Conservation (phyloP, 2,797 vertebrate genomes). For the Tapirus indicus region DNA sequence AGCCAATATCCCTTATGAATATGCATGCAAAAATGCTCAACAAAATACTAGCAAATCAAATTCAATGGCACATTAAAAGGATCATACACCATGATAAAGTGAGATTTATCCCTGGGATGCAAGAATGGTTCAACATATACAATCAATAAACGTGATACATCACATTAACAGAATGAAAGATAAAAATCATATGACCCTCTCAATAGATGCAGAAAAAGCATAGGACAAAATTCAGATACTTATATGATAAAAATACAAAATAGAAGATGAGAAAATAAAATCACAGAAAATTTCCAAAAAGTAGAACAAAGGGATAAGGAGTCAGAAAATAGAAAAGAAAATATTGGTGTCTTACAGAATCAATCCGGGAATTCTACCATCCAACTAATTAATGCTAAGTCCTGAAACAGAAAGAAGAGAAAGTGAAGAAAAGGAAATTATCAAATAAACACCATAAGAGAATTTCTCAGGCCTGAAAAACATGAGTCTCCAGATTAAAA, state of each 20-base stretch:
- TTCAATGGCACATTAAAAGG: not conserved
- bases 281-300: not conserved
- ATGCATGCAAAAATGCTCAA: not conserved
- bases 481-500: slow-evolving; percentile 37
- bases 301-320: not conserved
- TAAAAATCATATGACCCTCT: not conserved
- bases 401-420: not conserved
- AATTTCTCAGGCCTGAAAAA: not conserved
- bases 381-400: not conserved
- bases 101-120: not conserved
- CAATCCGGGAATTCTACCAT: not conserved
- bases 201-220: not conserved
- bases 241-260: not conserved
- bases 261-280: slow-evolving; percentile 26
- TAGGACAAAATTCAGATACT: not conserved
- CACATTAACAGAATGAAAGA: not conserved
- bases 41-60: not conserved
- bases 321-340: not conserved
- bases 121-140: not conserved
- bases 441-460: not conserved
- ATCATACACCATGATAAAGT: not conserved
- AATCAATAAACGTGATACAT: not conserved
- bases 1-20: not conserved
- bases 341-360: not conserved
- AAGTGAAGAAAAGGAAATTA: not conserved